phyloP scores from a whole-genome alignment of 35 echinoderm and acorn worm genomes.

The Apostichopus californicus region DNA sequence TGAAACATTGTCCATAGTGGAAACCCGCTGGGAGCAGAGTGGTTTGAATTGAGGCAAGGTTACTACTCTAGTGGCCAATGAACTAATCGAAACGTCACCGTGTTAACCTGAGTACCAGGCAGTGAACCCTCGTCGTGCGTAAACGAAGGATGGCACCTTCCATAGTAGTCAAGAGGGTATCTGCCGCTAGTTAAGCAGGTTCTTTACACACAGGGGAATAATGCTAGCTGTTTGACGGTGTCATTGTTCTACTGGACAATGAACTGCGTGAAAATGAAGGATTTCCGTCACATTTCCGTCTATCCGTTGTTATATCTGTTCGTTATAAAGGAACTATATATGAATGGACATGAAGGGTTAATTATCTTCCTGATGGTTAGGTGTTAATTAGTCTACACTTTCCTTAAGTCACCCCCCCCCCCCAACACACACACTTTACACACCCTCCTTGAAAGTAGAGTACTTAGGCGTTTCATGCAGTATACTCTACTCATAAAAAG shows the following conservation, averaged over 20 bases:
- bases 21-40: conserved; percentile 9
- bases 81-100: not conserved
- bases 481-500: too few relatives aligned
- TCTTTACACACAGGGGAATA: not conserved
- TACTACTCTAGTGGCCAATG: not conserved
- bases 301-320: not conserved
- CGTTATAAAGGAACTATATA: not conserved
- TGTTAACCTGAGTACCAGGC: not conserved
- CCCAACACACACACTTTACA: too few relatives aligned
- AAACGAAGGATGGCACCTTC: not conserved
- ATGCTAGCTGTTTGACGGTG: not conserved
- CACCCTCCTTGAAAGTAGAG: too few relatives aligned
- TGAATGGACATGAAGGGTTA: too few relatives aligned
- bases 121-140: not conserved
- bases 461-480: too few relatives aligned
- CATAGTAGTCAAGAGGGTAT: not conserved
- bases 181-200: not conserved
- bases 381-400: too few relatives aligned
- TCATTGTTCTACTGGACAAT: not conserved
- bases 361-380: too few relatives aligned
- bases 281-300: conserved; percentile 2
- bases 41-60: conserved; percentile 19
- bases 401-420: too few relatives aligned
- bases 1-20: conserved; percentile 15
- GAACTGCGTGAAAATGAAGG: not conserved